Conservation (phyloP, 30 jellyfish, hydroid and myxozoan species). For the Mastigias papua region DNA sequence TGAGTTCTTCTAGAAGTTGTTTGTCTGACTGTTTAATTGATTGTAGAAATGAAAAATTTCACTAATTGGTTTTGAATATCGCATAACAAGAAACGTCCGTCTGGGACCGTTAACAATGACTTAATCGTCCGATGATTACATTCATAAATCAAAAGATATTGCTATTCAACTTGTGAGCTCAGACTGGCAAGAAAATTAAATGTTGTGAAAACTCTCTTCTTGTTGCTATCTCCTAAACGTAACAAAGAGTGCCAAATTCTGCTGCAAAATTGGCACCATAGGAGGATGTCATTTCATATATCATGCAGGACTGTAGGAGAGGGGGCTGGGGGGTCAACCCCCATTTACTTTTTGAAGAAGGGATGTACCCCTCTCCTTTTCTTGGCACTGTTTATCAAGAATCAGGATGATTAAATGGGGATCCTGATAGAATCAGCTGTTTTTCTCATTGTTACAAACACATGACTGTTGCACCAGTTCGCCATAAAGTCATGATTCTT, state of each 20-base stretch:
- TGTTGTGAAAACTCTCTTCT: not conserved
- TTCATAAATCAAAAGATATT: not conserved
- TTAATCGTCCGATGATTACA: not conserved
- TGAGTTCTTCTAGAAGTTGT: constrained; percentile 17
- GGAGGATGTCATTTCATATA: too few relatives aligned
- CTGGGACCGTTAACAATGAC: not conserved
- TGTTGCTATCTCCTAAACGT: not conserved
- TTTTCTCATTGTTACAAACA: too few relatives aligned
- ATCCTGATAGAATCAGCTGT: too few relatives aligned
- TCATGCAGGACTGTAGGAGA: too few relatives aligned
- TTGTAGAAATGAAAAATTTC: constrained; percentile 52
- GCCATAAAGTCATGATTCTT: too few relatives aligned
- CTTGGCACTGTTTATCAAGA: too few relatives aligned
- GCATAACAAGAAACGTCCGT: not conserved
- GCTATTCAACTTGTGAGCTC: not conserved
- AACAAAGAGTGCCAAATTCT: not conserved
- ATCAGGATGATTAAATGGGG: too few relatives aligned
- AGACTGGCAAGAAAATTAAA: not conserved
- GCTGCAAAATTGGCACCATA: too few relatives aligned
- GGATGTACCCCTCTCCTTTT: too few relatives aligned
- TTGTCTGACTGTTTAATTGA: constrained; percentile 56
- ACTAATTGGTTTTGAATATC: constrained; percentile 29
- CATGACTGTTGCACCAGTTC: too few relatives aligned
- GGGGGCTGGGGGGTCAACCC: too few relatives aligned
- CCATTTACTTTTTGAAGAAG: too few relatives aligned